Evolutionary conservation across 2,888 invertebrate genomes (phyloP).

Genomic region (Chydorus sphaericus): DNA sequence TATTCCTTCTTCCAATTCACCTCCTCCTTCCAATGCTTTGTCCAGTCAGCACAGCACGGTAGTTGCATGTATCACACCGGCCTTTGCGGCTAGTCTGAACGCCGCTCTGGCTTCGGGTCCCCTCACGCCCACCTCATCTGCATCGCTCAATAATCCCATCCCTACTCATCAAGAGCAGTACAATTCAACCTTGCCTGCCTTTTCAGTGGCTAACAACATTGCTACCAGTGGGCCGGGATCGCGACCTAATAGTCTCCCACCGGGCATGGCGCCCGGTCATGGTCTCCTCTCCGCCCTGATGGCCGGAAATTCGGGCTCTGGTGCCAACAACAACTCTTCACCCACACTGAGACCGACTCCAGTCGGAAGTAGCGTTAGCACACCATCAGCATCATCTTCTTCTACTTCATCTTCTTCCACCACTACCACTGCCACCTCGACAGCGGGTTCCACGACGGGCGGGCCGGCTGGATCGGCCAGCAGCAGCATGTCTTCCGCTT

Average conservation of each 20-base stretch:
- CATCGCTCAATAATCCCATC: neutral
- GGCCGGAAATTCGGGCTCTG: neutral
- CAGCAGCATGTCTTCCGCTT: constrained; percentile 2
- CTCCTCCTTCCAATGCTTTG: neutral
- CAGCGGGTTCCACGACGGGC: neutral
- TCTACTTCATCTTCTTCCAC: neutral
- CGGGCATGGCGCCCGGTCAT: constrained; percentile 11
- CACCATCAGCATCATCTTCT: neutral
- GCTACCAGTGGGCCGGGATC: neutral
- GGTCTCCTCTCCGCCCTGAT: constrained; percentile 13
- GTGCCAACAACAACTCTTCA: neutral
- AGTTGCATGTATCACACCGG: neutral
- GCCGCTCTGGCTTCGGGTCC: constrained; percentile 7
- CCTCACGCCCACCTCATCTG: neutral
- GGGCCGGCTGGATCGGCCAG: neutral
- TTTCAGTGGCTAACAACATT: neutral
- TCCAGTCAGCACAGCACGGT: neutral
- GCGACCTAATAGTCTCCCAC: constrained; percentile 9
- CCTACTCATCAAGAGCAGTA: neutral
- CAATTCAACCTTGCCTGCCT: neutral
- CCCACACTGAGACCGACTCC: neutral
- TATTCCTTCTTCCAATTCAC: neutral
- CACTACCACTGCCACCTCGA: neutral
- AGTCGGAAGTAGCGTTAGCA: neutral
- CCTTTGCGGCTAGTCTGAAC: constrained; percentile 7